These are phyloP conservation scores for Pocillopora verrucosa DNA, from an alignment of 64 coral and sea anemone species.

Conservation along the genomic window DNA sequence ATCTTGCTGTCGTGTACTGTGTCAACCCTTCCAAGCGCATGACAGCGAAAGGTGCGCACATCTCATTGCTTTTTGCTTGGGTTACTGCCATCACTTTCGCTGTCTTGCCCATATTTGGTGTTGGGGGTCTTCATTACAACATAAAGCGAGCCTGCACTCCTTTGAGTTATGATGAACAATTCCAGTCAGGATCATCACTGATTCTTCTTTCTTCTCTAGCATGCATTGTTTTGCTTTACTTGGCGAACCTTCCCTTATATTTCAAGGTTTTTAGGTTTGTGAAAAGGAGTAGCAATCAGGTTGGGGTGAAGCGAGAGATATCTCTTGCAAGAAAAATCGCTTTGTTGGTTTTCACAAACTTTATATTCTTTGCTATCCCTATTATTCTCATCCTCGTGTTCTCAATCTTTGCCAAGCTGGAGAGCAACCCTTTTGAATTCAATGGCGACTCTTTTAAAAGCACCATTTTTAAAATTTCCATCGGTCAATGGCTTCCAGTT, in stretches of 20 bases:
- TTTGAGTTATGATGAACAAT: constrained; percentile 54
- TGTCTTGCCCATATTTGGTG: constrained; percentile 78
- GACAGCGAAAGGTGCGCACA: constrained; percentile 33
- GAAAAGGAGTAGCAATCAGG: constrained; percentile 46
- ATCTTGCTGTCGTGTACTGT: constrained; percentile 74
- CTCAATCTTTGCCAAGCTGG: constrained; percentile 48
- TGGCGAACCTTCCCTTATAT: constrained; percentile 59
- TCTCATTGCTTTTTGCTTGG: constrained; percentile 68
- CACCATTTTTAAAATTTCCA: constrained; percentile 72
- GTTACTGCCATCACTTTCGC: constrained; percentile 52
- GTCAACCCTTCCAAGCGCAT: constrained; percentile 59
- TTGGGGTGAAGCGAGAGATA: constrained; percentile 63
- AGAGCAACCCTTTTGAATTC: constrained; percentile 65
- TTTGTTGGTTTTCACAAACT: constrained; percentile 66
- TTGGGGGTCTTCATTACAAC: constrained; percentile 83
- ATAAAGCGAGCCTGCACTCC: constrained; percentile 87
- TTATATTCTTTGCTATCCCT: constrained; percentile 81
- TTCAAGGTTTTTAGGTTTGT: constrained; percentile 72
- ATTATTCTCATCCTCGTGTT: constrained; percentile 65
- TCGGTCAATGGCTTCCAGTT: constrained; percentile 90
- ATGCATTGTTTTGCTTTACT: constrained; percentile 65
- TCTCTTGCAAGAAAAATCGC: constrained; percentile 73
- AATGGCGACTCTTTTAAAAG: constrained; percentile 70
- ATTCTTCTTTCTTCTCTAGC: constrained; percentile 63
- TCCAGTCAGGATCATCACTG: constrained; percentile 44